A percentile compares a stretch with the other conserved stretches of the same genome.
Evolutionary conservation across 2,888 invertebrate genomes (phyloP).

Genomic region (Cataglyphis altisquamis): DNA sequence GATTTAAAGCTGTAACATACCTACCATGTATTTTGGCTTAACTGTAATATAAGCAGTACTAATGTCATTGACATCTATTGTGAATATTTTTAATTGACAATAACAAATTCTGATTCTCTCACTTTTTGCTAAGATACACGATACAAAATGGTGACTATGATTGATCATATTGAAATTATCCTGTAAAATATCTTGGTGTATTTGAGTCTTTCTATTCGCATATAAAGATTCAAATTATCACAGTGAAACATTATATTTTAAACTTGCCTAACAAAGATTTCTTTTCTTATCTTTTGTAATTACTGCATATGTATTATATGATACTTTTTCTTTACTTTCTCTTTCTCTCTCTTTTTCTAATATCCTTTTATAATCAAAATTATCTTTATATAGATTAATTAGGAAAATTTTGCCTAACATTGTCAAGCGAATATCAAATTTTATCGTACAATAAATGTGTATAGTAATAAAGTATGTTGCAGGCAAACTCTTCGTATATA

Average conservation of each 20-base stretch:
- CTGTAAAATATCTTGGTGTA: neutral
- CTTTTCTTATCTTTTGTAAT: neutral
- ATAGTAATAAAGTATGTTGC: neutral
- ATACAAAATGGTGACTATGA: constrained; percentile 41
- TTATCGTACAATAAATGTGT: neutral
- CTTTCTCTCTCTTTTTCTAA: neutral
- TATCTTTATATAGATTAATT: neutral
- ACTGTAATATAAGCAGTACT: neutral
- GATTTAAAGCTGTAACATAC: constrained; percentile 4
- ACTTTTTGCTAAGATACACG: neutral
- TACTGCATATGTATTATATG: neutral
- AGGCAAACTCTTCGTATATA: neutral
- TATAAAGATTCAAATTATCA: constrained; percentile 6
- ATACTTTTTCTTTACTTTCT: neutral
- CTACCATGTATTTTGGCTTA: constrained; percentile 15
- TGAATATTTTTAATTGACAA: constrained; percentile 37
- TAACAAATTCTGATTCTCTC: constrained; percentile 5
- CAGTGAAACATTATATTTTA: constrained; percentile 55
- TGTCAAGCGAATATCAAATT: neutral
- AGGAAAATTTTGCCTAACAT: neutral
- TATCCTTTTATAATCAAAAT: constrained; percentile 4
- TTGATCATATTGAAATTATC: constrained; percentile 29
- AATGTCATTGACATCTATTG: constrained; percentile 17
- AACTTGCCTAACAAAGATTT: constrained; percentile 61
- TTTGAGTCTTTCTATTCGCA: constrained; percentile 4